Base-by-base conservation (phyloP, 1,140 invertebrate species). In the Lordiphosa clarofinis region DNA sequence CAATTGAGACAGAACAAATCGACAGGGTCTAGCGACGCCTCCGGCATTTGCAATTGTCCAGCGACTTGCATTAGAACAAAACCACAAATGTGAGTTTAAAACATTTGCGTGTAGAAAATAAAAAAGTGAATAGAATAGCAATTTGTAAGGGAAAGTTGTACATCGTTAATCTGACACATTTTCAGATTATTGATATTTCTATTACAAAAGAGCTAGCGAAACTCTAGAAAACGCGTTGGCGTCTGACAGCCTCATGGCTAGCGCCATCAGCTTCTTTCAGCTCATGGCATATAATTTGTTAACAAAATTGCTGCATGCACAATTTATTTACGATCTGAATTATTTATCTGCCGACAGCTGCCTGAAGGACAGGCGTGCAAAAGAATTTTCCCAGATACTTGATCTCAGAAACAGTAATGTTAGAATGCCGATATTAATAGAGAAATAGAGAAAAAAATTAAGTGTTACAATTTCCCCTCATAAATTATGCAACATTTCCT, bases 401-500 rank as follows among this genome's bases (percentile, higher is more conserved):
- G 19, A 19, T 19, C 19, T 19, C 19, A 19, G 19, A 19, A 19
- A 19, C 19, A 19, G 11, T 6, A 24, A 11, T 7, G 21, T 40
- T n/a, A 39, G 21, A 11, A 35, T 13, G 37, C 54, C 39, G 49
- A 44, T 28, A 43, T 10, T 37, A 6, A 13, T 47, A 46, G 9
- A 59, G 4, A 40, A 21, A 46, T 28, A 69, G 31, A 43, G 21
- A 38, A 6, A 56, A 35, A 44, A 44, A 35, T 40, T 44, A 71
- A 59, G 46, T 76, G 72, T 82, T 72, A 73, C 76, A 76, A 82
- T 82, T 84, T 81, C 57, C 69, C 72, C 76, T 84, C 67, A 81
- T 82, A 72, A 82, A 81, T 81, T 82, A 81, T 81, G 76, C 76
- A 81, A 81, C 72, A 72, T 81, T 81, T 81, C 76, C 78, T 81